Evolutionary conservation across 30 jellyfish, hydroid and myxozoan genomes (phyloP).

Genomic region (Nemopilema nomurai): DNA sequence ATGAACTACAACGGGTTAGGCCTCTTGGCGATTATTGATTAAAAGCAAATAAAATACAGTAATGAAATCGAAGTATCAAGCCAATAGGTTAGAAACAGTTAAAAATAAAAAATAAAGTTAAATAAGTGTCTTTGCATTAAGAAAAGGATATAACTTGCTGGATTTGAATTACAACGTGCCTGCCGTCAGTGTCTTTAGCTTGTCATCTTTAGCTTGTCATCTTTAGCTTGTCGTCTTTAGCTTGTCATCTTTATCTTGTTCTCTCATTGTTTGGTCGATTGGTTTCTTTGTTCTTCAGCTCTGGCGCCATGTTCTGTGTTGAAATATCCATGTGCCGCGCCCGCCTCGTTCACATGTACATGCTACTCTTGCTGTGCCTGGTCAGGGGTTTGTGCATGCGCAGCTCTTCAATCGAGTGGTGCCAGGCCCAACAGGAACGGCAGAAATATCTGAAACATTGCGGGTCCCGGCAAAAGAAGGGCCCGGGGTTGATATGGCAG

Average conservation of each 20-base stretch:
- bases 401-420: slow-evolving; percentile 83
- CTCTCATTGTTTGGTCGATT: too few relatives aligned
- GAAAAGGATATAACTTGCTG: not conserved
- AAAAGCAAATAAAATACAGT: not conserved
- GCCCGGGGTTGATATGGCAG: slow-evolving; percentile 93
- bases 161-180: not conserved
- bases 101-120: too few relatives aligned
- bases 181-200: not conserved
- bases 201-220: not conserved
- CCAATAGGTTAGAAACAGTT: not conserved
- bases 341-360: not conserved
- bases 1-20: not conserved
- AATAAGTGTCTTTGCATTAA: not conserved
- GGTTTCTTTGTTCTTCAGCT: too few relatives aligned
- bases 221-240: not conserved
- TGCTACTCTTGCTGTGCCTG: slow-evolving; percentile 86
- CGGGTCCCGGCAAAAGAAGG: slow-evolving; percentile 97
- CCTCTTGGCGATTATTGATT: not conserved
- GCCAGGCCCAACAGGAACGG: slow-evolving; percentile 97
- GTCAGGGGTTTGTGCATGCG: slow-evolving; percentile 94
- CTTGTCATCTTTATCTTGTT: not conserved
- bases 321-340: not conserved
- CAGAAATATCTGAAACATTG: slow-evolving; percentile 91
- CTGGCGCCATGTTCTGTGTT: not conserved
- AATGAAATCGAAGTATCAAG: not conserved